Conservation (phyloP, 1,140 invertebrate species). For the Euura lappo region DNA sequence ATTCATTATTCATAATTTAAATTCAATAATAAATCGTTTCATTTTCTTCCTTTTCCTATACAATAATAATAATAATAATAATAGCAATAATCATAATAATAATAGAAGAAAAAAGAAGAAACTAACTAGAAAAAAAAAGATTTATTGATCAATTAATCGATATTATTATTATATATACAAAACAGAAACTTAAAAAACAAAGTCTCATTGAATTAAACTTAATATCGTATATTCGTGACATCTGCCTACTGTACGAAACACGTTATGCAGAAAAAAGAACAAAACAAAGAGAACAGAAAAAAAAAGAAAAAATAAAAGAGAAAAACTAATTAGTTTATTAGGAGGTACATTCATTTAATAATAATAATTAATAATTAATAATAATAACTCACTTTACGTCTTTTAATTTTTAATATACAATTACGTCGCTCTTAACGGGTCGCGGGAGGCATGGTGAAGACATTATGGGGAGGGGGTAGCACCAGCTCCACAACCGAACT, state of each 20-base stretch:
- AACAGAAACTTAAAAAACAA: conserved; percentile 11
- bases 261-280: too few relatives aligned
- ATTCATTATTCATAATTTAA: too few relatives aligned
- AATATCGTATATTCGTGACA: too few relatives aligned
- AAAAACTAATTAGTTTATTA: conserved; percentile 8
- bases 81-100: neutral
- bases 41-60: neutral
- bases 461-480: too few relatives aligned
- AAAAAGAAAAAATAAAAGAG: too few relatives aligned
- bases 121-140: neutral
- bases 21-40: neutral
- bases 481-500: too few relatives aligned
- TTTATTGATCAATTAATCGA: neutral
- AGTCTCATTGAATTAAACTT: neutral
- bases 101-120: neutral
- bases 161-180: neutral
- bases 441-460: neutral
- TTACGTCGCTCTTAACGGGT: neutral
- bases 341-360: conserved; percentile 12
- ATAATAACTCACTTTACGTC: conserved; percentile 13
- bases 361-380: conserved; percentile 9
- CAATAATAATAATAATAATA: neutral
- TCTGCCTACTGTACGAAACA: too few relatives aligned
- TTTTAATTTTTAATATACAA: conserved; percentile 2
- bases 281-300: too few relatives aligned